Evolutionary conservation across 2,113 vertebrate species (phyloP), one percentile per base, ranked within the genome.

Genomic region (Microcebus griseorufus): DNA sequence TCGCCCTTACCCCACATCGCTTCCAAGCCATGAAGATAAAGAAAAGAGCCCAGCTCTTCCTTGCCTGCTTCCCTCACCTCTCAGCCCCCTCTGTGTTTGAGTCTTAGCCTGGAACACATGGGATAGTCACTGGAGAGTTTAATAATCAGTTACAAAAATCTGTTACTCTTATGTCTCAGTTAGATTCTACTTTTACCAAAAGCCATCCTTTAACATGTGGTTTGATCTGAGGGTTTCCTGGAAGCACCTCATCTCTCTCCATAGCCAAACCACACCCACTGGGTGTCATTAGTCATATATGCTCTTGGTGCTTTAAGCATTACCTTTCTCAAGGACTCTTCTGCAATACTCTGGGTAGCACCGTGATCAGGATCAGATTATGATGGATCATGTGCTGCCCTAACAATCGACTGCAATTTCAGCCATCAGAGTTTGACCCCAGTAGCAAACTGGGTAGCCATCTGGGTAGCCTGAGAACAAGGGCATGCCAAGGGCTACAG

Each of bases 401-500:
- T 73, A 34, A 53, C 9, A 53, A 18, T 3, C 13, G 42, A 2
- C 12, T 32, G 17, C 9, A 23, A 3, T 25, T 22, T 53, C 25
- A 29, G 2, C n/a, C 9, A 34, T 76, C 51, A 23, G 22, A 84
- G 45, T 27, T 81, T 85, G 13, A 14, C 2, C 23, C 48, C 58
- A 17, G 25, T 9, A 42, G 34, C 34, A 37, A 45, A 42, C 58
- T 81, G 37, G n/a, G n/a, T n/a, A n/a, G n/a, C 10, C 20, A 48
- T 14, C 53, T 58, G 16, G n/a, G 58, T n/a, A 70, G 9, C 27
- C 13, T 27, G 42, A 90, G 53, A 53, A 51, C 12, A 51, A 37
- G 3, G 2, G 2, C 2, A 32, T 5, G 7, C 55, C 37, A 22
- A 9, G 3, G 3, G 13, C 55, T 39, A 10, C 3, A 22, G 1